A percentile compares a stretch with the other conserved stretches of the same genome.
phyloP scores from a whole-genome alignment of 1,140 invertebrate genomes.

The Venustaconcha ellipsiformis region DNA sequence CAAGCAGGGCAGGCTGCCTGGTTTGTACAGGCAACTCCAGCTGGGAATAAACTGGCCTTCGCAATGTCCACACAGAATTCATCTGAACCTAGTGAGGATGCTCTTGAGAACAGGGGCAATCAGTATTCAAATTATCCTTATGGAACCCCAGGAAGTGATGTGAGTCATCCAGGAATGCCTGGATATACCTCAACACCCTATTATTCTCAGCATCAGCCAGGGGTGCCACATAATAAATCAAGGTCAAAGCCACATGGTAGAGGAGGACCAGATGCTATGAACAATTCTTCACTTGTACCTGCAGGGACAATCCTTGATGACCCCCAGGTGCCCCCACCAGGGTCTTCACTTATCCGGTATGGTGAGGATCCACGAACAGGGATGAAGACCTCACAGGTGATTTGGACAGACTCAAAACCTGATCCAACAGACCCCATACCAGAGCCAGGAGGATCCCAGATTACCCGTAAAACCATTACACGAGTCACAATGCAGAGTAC shows the following conservation, averaged over 20 bases:
- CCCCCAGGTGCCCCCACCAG: constrained; percentile 20
- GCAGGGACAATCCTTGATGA: constrained; percentile 33
- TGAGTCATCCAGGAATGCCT: constrained; percentile 6
- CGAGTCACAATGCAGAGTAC: constrained; percentile 23
- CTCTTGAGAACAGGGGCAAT: no score
- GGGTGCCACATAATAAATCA: neutral
- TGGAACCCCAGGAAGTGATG: neutral
- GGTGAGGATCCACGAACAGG: constrained; percentile 28
- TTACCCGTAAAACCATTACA: constrained; percentile 32
- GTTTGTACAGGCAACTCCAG: constrained; percentile 28
- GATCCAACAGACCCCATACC: constrained; percentile 30
- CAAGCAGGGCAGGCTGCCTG: constrained; percentile 30
- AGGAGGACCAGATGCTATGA: constrained; percentile 5
- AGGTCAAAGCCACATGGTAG: neutral
- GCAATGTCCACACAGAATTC: constrained; percentile 28
- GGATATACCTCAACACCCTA: constrained; percentile 25
- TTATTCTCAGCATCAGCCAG: neutral
- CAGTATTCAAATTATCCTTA: constrained; percentile 2
- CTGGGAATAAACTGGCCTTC: constrained; percentile 33
- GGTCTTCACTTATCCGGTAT: constrained; percentile 24
- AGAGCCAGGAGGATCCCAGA: constrained; percentile 15
- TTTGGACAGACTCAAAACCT: constrained; percentile 21
- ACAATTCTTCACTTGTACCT: constrained; percentile 17
- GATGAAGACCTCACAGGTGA: constrained; percentile 27
- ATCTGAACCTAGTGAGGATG: no score